Evolutionary conservation across 2,797 vertebrate species (phyloP), one percentile per base, ranked within the genome.

Genomic region (Catostomus latipinnis): DNA sequence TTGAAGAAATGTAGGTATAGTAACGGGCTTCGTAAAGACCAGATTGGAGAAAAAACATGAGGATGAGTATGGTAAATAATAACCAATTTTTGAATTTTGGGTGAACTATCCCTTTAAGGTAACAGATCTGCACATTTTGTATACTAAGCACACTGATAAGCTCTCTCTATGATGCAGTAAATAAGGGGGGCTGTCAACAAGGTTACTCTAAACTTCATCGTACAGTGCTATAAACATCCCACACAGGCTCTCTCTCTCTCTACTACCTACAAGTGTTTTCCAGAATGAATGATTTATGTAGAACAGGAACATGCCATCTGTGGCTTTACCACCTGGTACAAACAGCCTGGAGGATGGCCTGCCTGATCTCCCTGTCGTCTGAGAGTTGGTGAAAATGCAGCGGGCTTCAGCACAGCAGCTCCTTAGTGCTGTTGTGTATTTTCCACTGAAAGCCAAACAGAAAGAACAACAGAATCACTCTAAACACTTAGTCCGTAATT

Each of bases 231-330:
- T 14, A 14, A n/a, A 46, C 13, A 46, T 49, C 46, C 8, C 16
- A 48, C 45, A 34, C n/a, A 5, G 6, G 48, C 13, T 65, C 43
- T 65, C 46, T 54, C 46, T 54, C 22, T 70, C 18, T 45, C 11
- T 57, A 6, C 45, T n/a, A 46, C 58, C 61, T 75, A 56, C 58
- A 57, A 75, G 52, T 69, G 43, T 50, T 74, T 78, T 73, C 6
- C 67, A 69, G 76, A 79, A 79, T 75, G 81, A 82, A 54, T 53
- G 52, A 79, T 78, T 83, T 62, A 65, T 74, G 77, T 70, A 57
- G 54, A 50, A 74, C 66, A 79, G 46, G 71, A 57, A 65, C 71
- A 63, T 57, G 57, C 76, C 81, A 83, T 76, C 52, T 83, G 81
- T 79, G 71, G 6, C 71, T 75, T 62, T 14, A 69, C 54, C 74